Percentiles rank a stretch among this genome's conserved stretches.
phyloP scores from a whole-genome alignment of 2,113 vertebrate species.

The Physeter macrocephalus region DNA sequence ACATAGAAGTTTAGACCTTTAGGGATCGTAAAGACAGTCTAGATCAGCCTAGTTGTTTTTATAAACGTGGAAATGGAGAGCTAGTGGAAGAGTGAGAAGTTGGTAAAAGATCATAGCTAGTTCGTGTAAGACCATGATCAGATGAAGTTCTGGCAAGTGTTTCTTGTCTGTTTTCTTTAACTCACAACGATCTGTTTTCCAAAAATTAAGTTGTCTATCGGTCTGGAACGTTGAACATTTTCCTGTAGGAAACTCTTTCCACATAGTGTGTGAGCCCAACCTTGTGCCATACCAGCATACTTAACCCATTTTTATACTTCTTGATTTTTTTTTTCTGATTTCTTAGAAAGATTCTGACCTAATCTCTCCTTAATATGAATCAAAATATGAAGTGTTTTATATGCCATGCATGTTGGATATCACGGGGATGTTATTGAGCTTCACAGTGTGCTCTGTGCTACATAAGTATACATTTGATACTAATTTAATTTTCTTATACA shows the following conservation, averaged over 20 bases:
- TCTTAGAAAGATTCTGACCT: neutral
- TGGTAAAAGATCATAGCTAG: neutral
- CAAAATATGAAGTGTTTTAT: neutral
- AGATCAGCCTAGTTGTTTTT: neutral
- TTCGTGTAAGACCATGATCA: neutral
- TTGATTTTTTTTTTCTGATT: neutral
- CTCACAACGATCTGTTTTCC: neutral
- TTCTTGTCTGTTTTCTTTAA: neutral
- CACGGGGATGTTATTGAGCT: neutral
- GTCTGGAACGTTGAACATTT: neutral
- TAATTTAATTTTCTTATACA: fast-evolving
- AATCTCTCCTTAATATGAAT: neutral
- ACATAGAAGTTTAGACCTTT: neutral
- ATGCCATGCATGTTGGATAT: neutral
- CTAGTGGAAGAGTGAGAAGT: neutral
- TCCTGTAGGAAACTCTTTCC: neutral
- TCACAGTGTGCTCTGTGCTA: neutral
- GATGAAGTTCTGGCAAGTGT: neutral
- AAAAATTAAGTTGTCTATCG: neutral
- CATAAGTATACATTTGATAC: neutral
- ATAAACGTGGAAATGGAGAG: neutral
- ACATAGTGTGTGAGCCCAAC: neutral
- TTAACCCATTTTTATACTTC: neutral
- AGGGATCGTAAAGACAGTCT: neutral
- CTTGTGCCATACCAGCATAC: neutral